Evolutionary conservation across 92 coral and sea anemone genomes (phyloP).

Genomic region (Porites cylindrica): DNA sequence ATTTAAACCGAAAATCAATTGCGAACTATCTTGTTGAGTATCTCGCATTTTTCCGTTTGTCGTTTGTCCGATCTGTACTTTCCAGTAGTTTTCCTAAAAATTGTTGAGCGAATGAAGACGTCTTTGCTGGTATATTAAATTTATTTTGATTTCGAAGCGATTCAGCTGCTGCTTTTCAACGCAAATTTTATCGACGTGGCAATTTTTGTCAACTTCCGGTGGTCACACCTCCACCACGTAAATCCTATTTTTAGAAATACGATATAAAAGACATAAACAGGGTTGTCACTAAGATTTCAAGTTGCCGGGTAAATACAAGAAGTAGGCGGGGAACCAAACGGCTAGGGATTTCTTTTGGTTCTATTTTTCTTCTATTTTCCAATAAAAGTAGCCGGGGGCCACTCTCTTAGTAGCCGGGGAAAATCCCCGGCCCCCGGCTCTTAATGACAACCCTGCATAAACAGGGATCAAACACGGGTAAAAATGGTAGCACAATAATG

Average conservation of each 20-base stretch:
- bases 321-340: too few species aligned
- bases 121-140: background rate
- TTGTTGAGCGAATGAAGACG: background rate
- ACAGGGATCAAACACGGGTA: too few species aligned
- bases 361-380: too few species aligned
- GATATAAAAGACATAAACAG: background rate
- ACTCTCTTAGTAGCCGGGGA: too few species aligned
- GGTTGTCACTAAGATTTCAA: too few species aligned
- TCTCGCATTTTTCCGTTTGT: conserved; percentile 26
- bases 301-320: too few species aligned
- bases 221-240: conserved; percentile 20
- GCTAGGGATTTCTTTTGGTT: too few species aligned
- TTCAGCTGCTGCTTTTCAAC: conserved; percentile 6
- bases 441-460: too few species aligned
- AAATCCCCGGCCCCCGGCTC: too few species aligned
- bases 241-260: conserved; percentile 22
- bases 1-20: conserved; percentile 33
- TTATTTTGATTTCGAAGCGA: background rate
- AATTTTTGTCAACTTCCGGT: conserved; percentile 30
- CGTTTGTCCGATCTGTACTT: background rate
- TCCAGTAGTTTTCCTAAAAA: background rate
- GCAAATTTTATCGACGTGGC: conserved; percentile 53
- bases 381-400: too few species aligned
- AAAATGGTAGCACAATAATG: too few species aligned
- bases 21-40: background rate